These are phyloP conservation scores for Proteles cristata DNA, from an alignment of 2,113 vertebrate genomes.

Conservation along the genomic window DNA sequence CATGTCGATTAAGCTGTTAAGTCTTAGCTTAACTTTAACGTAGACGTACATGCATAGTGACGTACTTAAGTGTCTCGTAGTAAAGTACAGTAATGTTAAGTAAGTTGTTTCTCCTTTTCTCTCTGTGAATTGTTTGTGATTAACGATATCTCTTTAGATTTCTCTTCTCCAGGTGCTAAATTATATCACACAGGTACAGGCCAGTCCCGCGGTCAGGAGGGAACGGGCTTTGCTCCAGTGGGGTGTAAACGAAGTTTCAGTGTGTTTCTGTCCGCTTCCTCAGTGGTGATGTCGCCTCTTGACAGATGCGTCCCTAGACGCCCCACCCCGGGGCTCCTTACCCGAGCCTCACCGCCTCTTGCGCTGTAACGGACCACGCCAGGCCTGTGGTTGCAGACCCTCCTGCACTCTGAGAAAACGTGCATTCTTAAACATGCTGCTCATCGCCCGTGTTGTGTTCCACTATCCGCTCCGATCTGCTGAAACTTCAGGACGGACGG, in stretches of 20 bases:
- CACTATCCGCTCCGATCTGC: conserved; percentile 70
- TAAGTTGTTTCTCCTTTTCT: conserved; percentile 93
- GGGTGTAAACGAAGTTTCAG: conserved; percentile 93
- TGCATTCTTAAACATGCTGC: conserved; percentile 60
- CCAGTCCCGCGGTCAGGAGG: conserved; percentile 91
- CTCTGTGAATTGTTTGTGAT: conserved; percentile 98
- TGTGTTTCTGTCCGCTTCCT: conserved; percentile 84
- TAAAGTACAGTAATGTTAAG: conserved; percentile 96
- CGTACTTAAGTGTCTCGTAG: conserved; percentile 93
- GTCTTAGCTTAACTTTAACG: conserved; percentile 90
- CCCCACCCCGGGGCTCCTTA: conserved; percentile 64
- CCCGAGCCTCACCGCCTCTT: conserved; percentile 72
- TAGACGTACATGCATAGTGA: conserved; percentile 90
- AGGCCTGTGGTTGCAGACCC: conserved; percentile 60
- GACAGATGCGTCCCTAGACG: conserved; percentile 75
- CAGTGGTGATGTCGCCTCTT: conserved; percentile 74
- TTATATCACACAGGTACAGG: conserved; percentile 99
- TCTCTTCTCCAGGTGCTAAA: conserved; percentile 98
- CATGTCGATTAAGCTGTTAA: conserved; percentile 92
- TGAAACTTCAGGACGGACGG: conserved; percentile 61
- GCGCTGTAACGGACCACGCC: conserved; percentile 73
- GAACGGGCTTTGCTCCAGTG: conserved; percentile 88
- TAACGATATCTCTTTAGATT: conserved; percentile 99
- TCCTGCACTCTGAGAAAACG: conserved; percentile 71
- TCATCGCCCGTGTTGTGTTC: conserved; percentile 69